These are phyloP conservation scores for Oreochromis niloticus DNA, from an alignment of 2,113 vertebrate species.

Conservation along the genomic window DNA sequence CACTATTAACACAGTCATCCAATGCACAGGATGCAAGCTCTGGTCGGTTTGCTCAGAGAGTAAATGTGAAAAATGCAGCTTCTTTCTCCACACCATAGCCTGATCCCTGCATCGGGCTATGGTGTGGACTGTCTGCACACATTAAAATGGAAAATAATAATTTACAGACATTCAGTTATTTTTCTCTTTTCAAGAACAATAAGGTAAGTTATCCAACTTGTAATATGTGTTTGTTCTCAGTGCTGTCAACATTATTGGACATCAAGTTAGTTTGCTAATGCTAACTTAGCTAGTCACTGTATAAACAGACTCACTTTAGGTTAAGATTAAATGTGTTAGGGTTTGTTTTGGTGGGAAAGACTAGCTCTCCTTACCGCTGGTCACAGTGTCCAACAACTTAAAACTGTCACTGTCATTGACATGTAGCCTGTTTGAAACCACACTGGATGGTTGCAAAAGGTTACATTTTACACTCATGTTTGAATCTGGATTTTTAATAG, in stretches of 20 bases:
- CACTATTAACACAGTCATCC: not conserved
- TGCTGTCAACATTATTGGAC: not conserved
- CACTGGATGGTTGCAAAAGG: not conserved
- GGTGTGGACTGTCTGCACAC: not conserved
- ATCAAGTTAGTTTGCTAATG: not conserved
- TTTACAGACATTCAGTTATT: not conserved
- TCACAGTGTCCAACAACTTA: not conserved
- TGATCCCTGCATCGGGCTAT: not conserved
- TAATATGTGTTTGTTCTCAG: not conserved
- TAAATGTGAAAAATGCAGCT: not conserved
- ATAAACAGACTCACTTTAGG: not conserved
- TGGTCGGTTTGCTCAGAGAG: not conserved
- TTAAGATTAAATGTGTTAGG: not conserved
- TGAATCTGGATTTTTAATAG: not conserved
- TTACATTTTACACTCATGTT: not conserved
- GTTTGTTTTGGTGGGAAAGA: not conserved
- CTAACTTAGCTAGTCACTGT: not conserved
- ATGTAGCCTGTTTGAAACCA: not conserved
- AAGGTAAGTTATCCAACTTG: not conserved
- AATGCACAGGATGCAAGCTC: not conserved
- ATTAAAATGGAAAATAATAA: not conserved
- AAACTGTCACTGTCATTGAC: not conserved
- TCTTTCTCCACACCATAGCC: not conserved
- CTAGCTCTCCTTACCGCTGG: not conserved
- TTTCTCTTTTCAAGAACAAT: not conserved